These are phyloP conservation scores for Dione vanillae DNA, from an alignment of 2,888 invertebrate genomes.

Conservation along the genomic window DNA sequence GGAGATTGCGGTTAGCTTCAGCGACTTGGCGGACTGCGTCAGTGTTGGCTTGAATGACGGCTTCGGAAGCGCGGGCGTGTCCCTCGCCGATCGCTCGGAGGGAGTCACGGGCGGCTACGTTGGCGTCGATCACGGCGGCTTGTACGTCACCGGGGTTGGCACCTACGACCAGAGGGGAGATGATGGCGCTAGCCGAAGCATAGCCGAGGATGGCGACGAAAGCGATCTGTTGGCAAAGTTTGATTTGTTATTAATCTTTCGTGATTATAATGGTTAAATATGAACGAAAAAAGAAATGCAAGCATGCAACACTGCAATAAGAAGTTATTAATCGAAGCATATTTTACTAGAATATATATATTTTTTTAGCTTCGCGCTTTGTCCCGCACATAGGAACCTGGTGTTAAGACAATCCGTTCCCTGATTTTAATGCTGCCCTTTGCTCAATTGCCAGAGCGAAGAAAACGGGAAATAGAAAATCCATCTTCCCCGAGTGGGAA, in stretches of 20 bases:
- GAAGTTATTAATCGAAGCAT: not conserved
- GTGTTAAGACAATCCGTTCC: no score
- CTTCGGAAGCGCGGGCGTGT: slow-evolving; percentile 72
- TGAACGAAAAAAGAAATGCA: not conserved
- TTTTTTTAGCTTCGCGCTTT: no score
- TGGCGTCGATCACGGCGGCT: slow-evolving; percentile 76
- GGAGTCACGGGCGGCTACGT: slow-evolving; percentile 69
- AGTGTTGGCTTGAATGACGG: slow-evolving; percentile 69
- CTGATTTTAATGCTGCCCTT: no score
- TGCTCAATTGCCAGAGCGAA: no score
- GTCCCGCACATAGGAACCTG: no score
- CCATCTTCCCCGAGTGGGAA: no score
- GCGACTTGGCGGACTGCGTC: slow-evolving; percentile 70
- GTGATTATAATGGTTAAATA: not conserved
- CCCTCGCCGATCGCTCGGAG: slow-evolving; percentile 68
- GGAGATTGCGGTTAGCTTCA: slow-evolving; percentile 69
- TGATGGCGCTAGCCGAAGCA: slow-evolving; percentile 73
- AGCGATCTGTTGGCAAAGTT: slow-evolving; percentile 62
- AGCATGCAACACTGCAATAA: not conserved
- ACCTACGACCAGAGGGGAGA: slow-evolving; percentile 64
- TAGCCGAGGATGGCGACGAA: slow-evolving; percentile 80
- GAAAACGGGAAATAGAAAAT: no score
- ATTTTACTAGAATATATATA: no score
- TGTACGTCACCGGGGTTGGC: slow-evolving; percentile 76
- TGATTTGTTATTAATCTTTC: not conserved